Evolutionary conservation across 2,888 invertebrate species (phyloP).

Genomic region (Ischnus inquisitorius): DNA sequence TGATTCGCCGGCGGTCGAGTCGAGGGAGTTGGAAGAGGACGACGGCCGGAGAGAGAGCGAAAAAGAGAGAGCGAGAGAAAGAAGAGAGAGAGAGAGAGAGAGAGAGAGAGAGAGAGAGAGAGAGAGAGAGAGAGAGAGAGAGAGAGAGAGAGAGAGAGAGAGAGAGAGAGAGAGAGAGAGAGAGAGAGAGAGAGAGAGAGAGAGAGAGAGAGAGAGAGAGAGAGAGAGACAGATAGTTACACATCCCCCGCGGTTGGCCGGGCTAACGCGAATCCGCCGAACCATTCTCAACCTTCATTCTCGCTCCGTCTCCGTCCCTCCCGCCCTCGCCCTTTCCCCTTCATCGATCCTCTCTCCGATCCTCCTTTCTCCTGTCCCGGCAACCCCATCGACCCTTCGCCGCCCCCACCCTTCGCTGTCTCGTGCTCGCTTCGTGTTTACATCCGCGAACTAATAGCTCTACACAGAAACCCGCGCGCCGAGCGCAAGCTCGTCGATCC

Average conservation of each 20-base stretch:
- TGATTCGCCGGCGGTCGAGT: constrained; percentile 82
- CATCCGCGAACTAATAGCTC: constrained; percentile 79
- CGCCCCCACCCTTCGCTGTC: constrained; percentile 60
- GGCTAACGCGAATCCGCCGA: constrained; percentile 75
- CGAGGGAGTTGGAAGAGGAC: constrained; percentile 58
- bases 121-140: too few species aligned
- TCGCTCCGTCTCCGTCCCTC: constrained; percentile 57
- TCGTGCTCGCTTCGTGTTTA: constrained; percentile 74
- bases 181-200: too few species aligned
- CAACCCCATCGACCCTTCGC: constrained; percentile 41
- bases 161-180: too few species aligned
- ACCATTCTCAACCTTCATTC: constrained; percentile 56
- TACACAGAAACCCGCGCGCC: constrained; percentile 12
- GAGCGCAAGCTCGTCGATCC: constrained; percentile 61
- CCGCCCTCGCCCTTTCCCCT: constrained; percentile 42
- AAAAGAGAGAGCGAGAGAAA: too few species aligned
- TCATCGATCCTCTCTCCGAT: constrained; percentile 41
- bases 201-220: too few species aligned
- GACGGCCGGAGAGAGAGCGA: constrained; percentile 69
- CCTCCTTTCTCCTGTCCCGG: constrained; percentile 55
- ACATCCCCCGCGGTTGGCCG: constrained; percentile 76
- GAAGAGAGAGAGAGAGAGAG: too few species aligned
- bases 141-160: too few species aligned
- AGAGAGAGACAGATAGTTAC: too few species aligned
- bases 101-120: too few species aligned